Base-by-base conservation (phyloP, 2,888 invertebrate genomes). In the Salpingus planirostris region DNA sequence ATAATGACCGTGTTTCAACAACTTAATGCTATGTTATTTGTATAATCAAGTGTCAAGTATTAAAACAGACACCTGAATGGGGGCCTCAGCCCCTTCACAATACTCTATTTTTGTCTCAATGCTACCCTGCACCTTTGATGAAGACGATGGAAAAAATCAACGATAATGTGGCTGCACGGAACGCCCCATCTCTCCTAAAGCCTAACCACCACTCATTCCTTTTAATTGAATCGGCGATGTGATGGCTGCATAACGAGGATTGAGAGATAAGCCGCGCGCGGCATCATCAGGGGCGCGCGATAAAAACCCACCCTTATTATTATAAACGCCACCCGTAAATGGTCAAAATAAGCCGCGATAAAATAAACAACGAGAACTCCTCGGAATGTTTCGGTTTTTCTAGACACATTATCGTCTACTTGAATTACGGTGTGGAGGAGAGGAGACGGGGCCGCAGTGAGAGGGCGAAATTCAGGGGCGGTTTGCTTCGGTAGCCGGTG, bases 171-270 rank as follows among this genome's bases (percentile, higher is more conserved):
- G 46, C 49, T 38, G 34, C 36, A 18, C 5, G 10, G 37, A 50
- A 47, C 59, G 55, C 59, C 59, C 56, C 50, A 55, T 52, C 54
- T 59, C 56, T n/a, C n/a, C n/a, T 44, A 54, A 57, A 54, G 49
- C 55, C 53, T 54, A 54, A 55, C 56, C 52, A 54, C 55, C 55
- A 59, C 59, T 59, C 59, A 59, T 57, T 51, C 53, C 42, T 52
- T 57, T 57, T 59, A 59, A 59, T 59, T 59, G 59, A 57, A 58
- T 50, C 10, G n/a, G 44, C 48, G 43, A n/a, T 11, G 27, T 11
- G 44, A n/a, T 44, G 46, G 43, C 30, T 31, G 27, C 18, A 44
- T 46, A 52, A 37, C 29, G 41, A 52, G 44, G 50, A 49, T 47
- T 38, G 52, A 45, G 42, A 45, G 42, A 40, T 38, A 38, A 38